Percentiles rank a stretch among this genome's conserved stretches.
Evolutionary conservation across 2,888 invertebrate genomes (phyloP).

Genomic region (Muschampia plurimacula): DNA sequence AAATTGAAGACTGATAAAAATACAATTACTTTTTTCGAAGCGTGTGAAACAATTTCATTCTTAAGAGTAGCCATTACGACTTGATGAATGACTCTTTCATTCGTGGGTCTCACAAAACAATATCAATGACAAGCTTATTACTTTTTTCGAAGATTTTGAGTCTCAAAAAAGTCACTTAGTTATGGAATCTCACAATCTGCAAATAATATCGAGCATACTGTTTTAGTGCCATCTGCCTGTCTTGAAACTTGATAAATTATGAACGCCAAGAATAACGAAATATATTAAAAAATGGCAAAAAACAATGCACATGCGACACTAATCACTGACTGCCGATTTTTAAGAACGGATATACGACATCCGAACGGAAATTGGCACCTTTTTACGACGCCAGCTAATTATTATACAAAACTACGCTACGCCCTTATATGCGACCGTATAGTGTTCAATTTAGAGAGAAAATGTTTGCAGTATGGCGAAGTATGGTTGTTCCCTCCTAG

Average conservation of each 20-base stretch:
- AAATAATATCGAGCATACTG: constrained; percentile 54
- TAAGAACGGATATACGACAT: constrained; percentile 77
- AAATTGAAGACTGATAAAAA: neutral
- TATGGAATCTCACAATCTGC: constrained; percentile 52
- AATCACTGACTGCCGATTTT: constrained; percentile 80
- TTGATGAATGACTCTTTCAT: constrained; percentile 10
- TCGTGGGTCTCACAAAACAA: constrained; percentile 14
- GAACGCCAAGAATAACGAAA: constrained; percentile 53
- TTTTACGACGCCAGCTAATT: constrained; percentile 57
- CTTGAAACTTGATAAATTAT: constrained; percentile 70
- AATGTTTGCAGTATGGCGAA: neutral
- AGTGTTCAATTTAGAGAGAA: neutral
- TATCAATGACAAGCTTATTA: constrained; percentile 22
- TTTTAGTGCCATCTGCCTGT: constrained; percentile 70
- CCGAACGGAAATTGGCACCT: constrained; percentile 83
- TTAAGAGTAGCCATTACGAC: neutral
- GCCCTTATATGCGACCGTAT: constrained; percentile 3
- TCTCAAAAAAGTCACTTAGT: constrained; percentile 16
- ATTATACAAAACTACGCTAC: constrained; percentile 6
- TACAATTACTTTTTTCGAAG: neutral
- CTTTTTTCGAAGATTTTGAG: constrained; percentile 21
- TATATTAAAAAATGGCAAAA: constrained; percentile 17
- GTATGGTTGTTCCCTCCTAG: constrained; percentile 37
- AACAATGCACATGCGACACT: constrained; percentile 67
- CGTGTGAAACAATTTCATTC: constrained; percentile 10